These are phyloP conservation scores for Pempheris klunzingeri DNA, from an alignment of 2,797 vertebrate genomes.

Conservation along the genomic window DNA sequence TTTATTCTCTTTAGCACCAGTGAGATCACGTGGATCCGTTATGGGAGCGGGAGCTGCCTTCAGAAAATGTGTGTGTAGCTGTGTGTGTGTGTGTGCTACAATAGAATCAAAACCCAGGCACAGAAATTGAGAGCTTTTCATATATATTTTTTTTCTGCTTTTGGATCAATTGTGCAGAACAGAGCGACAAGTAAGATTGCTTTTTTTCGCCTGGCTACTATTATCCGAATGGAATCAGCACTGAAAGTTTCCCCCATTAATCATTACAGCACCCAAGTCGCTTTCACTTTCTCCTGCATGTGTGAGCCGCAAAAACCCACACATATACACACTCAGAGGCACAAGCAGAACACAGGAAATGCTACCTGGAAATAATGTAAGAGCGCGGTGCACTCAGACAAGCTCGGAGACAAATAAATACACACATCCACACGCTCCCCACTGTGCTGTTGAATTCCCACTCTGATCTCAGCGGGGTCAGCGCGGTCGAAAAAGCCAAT, in stretches of 20 bases:
- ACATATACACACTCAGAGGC: background rate
- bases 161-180: slow-evolving; percentile 66
- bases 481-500: slow-evolving; percentile 38
- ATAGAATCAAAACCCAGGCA: slow-evolving; percentile 38
- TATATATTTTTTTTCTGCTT: slow-evolving; percentile 18
- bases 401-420: slow-evolving; percentile 40
- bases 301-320: slow-evolving; percentile 10
- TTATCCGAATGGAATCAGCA: slow-evolving; percentile 68
- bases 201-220: slow-evolving; percentile 53
- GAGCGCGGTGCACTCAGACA: slow-evolving; percentile 38
- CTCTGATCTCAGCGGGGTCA: slow-evolving; percentile 39
- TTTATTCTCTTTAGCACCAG: slow-evolving; percentile 33
- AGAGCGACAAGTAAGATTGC: slow-evolving; percentile 68
- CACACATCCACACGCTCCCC: slow-evolving; percentile 27
- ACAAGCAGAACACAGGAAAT: slow-evolving; percentile 24
- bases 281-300: slow-evolving; percentile 43
- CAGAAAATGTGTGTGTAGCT: background rate
- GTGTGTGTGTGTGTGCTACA: slow-evolving; percentile 4
- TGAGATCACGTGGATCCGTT: slow-evolving; percentile 14
- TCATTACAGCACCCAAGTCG: slow-evolving; percentile 65
- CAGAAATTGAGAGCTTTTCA: slow-evolving; percentile 55
- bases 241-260: slow-evolving; percentile 75
- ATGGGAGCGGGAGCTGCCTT: slow-evolving; percentile 1
- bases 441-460: slow-evolving; percentile 33
- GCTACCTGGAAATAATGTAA: slow-evolving; percentile 47